These are phyloP conservation scores for Dryococelus australis DNA, from an alignment of 2,888 invertebrate species.

Conservation along the genomic window DNA sequence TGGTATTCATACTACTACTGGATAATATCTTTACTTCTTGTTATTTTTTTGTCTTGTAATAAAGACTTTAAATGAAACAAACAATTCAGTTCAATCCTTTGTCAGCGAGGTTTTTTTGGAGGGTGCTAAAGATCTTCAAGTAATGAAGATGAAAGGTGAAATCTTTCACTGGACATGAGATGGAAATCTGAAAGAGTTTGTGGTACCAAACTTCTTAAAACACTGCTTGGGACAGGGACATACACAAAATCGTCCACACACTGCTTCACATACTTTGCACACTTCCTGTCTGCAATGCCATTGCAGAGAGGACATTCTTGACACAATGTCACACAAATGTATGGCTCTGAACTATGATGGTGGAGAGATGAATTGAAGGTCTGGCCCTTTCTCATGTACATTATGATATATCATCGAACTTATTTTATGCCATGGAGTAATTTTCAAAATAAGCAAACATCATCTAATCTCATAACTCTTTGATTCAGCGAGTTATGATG, in stretches of 20 bases:
- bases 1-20: not conserved
- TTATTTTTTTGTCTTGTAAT: not conserved
- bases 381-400: not conserved
- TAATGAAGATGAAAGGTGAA: constrained; percentile 18
- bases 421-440: not conserved
- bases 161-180: not conserved
- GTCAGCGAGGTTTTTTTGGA: not conserved
- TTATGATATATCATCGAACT: not conserved
- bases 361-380: not conserved
- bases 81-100: not conserved
- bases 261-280: not conserved
- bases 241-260: not conserved
- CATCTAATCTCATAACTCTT: not conserved
- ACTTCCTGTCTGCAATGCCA: constrained; percentile 11
- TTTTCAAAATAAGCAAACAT: not conserved
- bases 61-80: not conserved
- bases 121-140: not conserved
- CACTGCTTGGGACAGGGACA: not conserved
- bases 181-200: not conserved
- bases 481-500: not conserved
- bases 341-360: not conserved
- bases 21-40: not conserved
- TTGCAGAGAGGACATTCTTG: not conserved
- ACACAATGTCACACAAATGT: not conserved
- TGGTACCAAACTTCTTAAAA: not conserved